These are phyloP conservation scores for Hexactinellida sp. DNA, from an alignment of 37 sponge, comb jelly and placozoan genomes.

Conservation along the genomic window DNA sequence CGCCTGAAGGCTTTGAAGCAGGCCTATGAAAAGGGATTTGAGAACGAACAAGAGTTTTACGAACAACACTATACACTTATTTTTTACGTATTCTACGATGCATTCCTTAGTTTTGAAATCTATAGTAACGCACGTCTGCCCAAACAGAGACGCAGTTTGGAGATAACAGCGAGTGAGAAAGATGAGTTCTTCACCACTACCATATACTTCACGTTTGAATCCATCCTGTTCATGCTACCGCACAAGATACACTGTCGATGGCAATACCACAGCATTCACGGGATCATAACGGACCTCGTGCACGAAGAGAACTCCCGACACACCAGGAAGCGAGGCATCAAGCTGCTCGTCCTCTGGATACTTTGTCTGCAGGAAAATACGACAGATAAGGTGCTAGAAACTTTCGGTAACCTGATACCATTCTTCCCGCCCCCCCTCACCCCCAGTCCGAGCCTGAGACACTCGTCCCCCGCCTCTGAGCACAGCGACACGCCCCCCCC, in stretches of 20 bases:
- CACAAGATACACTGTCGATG: slow-evolving; percentile 52
- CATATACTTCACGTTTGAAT: slow-evolving; percentile 25
- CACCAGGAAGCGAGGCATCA: slow-evolving; percentile 46
- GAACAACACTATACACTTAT: slow-evolving; percentile 30
- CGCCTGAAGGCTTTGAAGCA: slow-evolving; percentile 50
- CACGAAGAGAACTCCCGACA: background rate
- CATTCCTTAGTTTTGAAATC: slow-evolving; percentile 40
- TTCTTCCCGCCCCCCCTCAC: slow-evolving; percentile 65
- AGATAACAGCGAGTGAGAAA: background rate
- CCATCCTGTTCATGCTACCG: slow-evolving; percentile 47
- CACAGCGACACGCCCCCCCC: background rate
- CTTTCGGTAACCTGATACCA: slow-evolving; percentile 66
- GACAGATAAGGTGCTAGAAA: slow-evolving; percentile 53
- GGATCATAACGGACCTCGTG: background rate
- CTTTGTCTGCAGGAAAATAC: slow-evolving; percentile 62
- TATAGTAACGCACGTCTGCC: background rate
- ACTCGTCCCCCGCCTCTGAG: background rate
- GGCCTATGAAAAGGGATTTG: slow-evolving; percentile 31
- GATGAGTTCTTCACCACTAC: background rate
- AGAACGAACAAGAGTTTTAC: slow-evolving; percentile 47
- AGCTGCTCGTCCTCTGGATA: slow-evolving; percentile 61
- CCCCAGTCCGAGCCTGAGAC: slow-evolving; percentile 23
- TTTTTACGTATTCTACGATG: slow-evolving; percentile 54
- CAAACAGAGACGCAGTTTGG: background rate
- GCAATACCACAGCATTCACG: slow-evolving; percentile 64